Evolutionary conservation across 1,140 invertebrate species (phyloP), one percentile per base, ranked within the genome.

Genomic region (Drosophila takahashii): DNA sequence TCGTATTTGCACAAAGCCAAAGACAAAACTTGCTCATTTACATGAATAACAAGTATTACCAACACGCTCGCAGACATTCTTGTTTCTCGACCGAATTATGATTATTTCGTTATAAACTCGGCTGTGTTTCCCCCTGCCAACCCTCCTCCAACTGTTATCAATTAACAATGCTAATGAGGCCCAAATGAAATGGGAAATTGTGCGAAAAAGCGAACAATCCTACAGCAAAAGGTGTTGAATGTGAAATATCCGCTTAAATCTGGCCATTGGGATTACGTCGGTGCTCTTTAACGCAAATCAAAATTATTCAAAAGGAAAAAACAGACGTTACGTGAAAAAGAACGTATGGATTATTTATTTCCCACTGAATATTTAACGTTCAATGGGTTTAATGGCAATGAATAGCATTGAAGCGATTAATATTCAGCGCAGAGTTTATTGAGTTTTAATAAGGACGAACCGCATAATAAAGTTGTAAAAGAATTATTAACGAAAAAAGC

Each of bases 81-180:
- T 39, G 27, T n/a, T 18, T 22, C 34, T 42, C n/a, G 26, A 48
- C 59, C 39, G 29, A 57, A 15, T 71, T 70, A 70, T 71, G 67
- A 71, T 70, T 71, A 71, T 71, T 71, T 70, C 32, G 67, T 57
- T 76, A 71, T 50, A 69, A 74, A 58, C 48, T 60, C 50, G 37
- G 32, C 32, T 42, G 29, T 8, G 29, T 9, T 44, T 41, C 8
- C 27, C 41, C 57, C 37, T 15, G 16, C 32, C 36, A 11, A 16
- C 42, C 22, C 61, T 13, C 29, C 41, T 13, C 29, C 41, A 27
- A 27, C 42, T n/a, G n/a, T 56, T 71, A 57, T 71, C 79, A 81
- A 81, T 81, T 81, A 77, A 81, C 76, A 64, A 81, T 81, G 67
- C 74, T 81, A 81, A 81, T 81, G 53, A 78, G 52, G 27, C 51